These are phyloP conservation scores for Lamproptera curius DNA, from an alignment of 2,888 invertebrate species.

Conservation along the genomic window DNA sequence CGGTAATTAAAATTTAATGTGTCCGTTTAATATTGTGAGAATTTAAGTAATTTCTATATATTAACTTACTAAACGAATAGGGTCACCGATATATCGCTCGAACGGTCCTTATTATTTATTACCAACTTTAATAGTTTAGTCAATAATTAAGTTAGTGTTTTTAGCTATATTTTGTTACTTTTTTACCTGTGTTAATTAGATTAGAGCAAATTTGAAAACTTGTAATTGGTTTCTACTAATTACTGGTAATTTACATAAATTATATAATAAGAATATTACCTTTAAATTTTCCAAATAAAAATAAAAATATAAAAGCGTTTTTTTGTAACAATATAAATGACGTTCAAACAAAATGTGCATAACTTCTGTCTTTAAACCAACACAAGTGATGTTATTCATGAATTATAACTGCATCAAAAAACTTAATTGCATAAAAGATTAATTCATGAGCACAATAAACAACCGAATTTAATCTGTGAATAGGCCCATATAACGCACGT, in stretches of 20 bases:
- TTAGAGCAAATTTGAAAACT: not conserved
- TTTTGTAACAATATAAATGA: not conserved
- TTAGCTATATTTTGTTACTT: not conserved
- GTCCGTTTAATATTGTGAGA: not conserved
- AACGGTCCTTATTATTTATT: too few species aligned
- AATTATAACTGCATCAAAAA: not conserved
- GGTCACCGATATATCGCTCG: not conserved
- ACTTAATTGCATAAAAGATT: not conserved
- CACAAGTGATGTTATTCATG: not conserved
- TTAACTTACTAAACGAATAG: not conserved
- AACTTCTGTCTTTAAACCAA: not conserved
- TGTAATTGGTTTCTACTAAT: not conserved
- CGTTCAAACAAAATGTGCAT: not conserved
- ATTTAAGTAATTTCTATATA: not conserved
- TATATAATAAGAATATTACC: not conserved
- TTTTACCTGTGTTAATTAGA: not conserved
- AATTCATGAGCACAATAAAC: not conserved
- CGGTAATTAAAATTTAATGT: not conserved
- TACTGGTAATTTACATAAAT: not conserved
- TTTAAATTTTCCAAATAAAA: not conserved
- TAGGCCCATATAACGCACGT: constrained; percentile 19
- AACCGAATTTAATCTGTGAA: constrained; percentile 4
- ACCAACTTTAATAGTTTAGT: too few species aligned
- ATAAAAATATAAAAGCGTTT: not conserved
- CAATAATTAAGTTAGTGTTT: too few species aligned